These are phyloP conservation scores for Hirtodrosophila cameraria DNA, from an alignment of 2,888 invertebrate species.

Conservation along the genomic window DNA sequence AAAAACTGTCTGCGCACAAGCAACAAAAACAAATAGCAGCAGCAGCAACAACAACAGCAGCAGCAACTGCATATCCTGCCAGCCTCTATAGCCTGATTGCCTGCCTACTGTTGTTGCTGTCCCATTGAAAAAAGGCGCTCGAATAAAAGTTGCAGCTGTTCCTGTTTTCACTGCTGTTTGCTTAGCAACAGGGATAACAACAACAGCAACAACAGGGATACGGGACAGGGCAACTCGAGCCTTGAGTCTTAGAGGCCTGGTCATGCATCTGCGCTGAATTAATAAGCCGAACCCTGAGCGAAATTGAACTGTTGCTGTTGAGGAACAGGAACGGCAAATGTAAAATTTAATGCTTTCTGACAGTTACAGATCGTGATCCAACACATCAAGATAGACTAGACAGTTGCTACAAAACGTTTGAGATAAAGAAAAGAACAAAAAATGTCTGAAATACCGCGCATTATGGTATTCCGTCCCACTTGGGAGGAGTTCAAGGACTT, in stretches of 20 bases:
- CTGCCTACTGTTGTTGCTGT: conserved; percentile 33
- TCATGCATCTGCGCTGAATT: conserved; percentile 34
- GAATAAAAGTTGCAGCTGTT: conserved; percentile 70
- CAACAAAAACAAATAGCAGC: conserved; percentile 5
- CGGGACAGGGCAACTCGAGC: conserved; percentile 21
- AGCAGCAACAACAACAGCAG: conserved; percentile 13
- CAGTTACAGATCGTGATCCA: conserved; percentile 17
- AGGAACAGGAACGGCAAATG: background rate
- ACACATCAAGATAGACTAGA: too few species aligned
- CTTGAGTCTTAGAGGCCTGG: conserved; percentile 9
- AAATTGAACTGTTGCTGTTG: conserved; percentile 20
- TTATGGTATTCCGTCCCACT: conserved; percentile 93
- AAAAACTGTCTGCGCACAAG: conserved; percentile 14
- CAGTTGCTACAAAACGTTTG: too few species aligned
- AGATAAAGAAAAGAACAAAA: too few species aligned
- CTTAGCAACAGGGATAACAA: conserved; percentile 44
- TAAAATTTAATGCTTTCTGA: background rate
- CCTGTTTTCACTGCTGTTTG: conserved; percentile 49
- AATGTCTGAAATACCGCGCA: conserved; percentile 80
- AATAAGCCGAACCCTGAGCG: conserved; percentile 3
- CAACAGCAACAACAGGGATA: conserved; percentile 3
- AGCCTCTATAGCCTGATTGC: conserved; percentile 52
- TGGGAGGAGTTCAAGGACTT: conserved; percentile 99
- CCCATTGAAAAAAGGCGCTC: conserved; percentile 72
- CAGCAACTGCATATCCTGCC: conserved; percentile 45